Base-by-base conservation (phyloP, 2,888 invertebrate genomes). In the Gibbula magus region DNA sequence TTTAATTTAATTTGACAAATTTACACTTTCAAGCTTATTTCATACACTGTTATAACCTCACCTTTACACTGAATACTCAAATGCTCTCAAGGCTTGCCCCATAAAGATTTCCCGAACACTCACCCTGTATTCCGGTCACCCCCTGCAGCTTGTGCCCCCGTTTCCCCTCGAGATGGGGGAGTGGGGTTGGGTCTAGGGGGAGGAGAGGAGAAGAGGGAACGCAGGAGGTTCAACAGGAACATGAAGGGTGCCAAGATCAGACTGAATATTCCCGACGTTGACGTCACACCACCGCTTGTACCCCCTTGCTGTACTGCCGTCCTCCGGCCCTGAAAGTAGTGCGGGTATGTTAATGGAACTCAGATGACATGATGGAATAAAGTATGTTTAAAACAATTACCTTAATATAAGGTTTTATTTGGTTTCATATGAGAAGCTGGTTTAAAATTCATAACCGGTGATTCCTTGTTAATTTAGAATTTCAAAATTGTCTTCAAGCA, bases 171-270 rank as follows among this genome's bases (percentile, higher is more conserved):
- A 45, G 54, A 18, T n/a, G 75, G 53, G 0, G 78, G n/a, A 4
- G 77, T 32, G 13, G 67, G 45, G n/a, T 70, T 18, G n/a, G 78
- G 29, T 13, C 29, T 2, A 2, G 79, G n/a, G 1, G 79, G 67
- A 22, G 79, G 20, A 10, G 75, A 52, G 25, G 79, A 51, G 52
- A 85, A 66, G 25, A 94, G 93, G 29, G 92, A 91, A 84, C 93
- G 93, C 51, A 95, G 82, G 85, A 94, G 94, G 80, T 93, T 94
- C 89, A 95, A 93, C 39, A 95, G 91, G 54, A 94, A 93, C 13
- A 95, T 89, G 5, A 96, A 93, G 0, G 95, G 95, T 4, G 95
- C 92, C 29, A 96, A 89, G 1, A 96, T 87, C 0, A 94, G 92
- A 91, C 95, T 94, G 84, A 96, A 91, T 16, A 96, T 90, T 56